Evolutionary conservation across 2,888 invertebrate genomes (phyloP).

Genomic region (Hoplodrina ambigua): DNA sequence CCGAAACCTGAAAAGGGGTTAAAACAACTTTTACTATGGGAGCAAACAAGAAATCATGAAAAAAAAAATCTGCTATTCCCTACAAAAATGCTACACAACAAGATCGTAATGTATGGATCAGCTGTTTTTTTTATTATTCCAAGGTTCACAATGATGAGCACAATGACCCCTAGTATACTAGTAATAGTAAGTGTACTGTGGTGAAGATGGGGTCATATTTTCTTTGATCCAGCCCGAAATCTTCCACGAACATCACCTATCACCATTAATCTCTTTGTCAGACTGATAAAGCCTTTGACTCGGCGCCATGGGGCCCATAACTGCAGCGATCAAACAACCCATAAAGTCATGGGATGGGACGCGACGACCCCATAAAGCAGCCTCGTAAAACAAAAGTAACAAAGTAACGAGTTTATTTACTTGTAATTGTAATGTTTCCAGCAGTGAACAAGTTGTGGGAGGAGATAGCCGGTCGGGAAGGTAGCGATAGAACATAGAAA

Average conservation of each 20-base stretch:
- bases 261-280: not conserved
- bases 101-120: too few species aligned
- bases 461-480: not conserved
- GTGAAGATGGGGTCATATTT: not conserved
- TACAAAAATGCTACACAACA: too few species aligned
- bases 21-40: too few species aligned
- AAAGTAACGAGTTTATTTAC: constrained; percentile 31
- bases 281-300: constrained; percentile 17
- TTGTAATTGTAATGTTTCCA: constrained; percentile 17
- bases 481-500: too few species aligned
- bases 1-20: too few species aligned
- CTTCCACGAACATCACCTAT: not conserved
- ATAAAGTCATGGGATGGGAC: constrained; percentile 35
- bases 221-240: not conserved
- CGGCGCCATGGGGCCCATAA: constrained; percentile 47
- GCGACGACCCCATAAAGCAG: constrained; percentile 32
- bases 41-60: too few species aligned
- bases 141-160: too few species aligned
- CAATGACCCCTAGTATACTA: too few species aligned
- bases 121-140: too few species aligned
- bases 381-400: constrained; percentile 44
- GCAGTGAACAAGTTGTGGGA: not conserved
- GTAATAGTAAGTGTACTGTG: not conserved
- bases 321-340: constrained; percentile 35
- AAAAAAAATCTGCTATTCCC: too few species aligned